phyloP scores from a whole-genome alignment of 2,113 vertebrate genomes.

The Psilopsiagon aurifrons region DNA sequence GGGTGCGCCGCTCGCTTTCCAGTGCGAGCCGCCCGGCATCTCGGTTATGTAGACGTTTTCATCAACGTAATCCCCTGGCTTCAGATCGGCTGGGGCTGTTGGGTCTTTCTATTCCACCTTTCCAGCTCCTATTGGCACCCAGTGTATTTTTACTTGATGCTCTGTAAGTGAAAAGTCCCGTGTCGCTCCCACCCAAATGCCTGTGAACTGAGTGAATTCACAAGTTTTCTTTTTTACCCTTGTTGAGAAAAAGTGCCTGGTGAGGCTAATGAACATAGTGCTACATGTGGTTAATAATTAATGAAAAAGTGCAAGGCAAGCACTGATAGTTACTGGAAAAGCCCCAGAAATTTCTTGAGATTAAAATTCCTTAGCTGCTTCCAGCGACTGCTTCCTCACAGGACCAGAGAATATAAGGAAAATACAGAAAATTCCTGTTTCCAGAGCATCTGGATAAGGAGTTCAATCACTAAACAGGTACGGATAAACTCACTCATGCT shows the following conservation, averaged over 20 bases:
- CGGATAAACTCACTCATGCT: neutral
- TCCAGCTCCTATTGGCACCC: accelerated
- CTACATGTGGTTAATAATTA: neutral
- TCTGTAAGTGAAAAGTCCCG: neutral
- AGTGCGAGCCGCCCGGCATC: accelerated
- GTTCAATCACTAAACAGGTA: neutral
- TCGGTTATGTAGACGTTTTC: accelerated
- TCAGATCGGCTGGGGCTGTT: no score
- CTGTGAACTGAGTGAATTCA: neutral
- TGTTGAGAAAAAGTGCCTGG: neutral
- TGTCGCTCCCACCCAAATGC: neutral
- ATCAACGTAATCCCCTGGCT: accelerated
- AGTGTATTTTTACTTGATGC: neutral
- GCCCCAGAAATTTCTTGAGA: neutral
- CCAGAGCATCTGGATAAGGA: neutral
- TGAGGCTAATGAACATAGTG: neutral
- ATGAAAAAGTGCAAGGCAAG: neutral
- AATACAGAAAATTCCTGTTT: neutral
- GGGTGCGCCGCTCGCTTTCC: accelerated
- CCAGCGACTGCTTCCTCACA: neutral
- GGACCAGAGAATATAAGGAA: neutral
- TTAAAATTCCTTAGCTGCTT: neutral
- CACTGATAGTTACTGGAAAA: neutral
- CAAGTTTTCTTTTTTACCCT: neutral
- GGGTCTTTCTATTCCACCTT: accelerated